phyloP scores from a whole-genome alignment of 1,140 invertebrate genomes.

The Pseudomyrmex pallidus region DNA sequence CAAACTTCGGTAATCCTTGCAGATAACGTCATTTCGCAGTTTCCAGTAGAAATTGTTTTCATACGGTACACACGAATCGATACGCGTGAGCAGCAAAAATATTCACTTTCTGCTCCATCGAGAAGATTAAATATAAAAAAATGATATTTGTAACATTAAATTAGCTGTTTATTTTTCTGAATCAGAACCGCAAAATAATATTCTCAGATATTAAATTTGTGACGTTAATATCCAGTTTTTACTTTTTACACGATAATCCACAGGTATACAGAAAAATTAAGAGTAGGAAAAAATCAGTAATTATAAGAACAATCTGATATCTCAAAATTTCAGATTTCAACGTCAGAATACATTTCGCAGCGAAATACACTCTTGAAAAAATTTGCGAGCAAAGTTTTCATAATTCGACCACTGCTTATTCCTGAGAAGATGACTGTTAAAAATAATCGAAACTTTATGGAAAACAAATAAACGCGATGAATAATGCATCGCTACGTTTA shows the following conservation, averaged over 20 bases:
- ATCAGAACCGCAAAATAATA: too few species aligned
- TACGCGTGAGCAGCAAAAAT: conserved; percentile 6
- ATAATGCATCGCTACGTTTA: conserved; percentile 57
- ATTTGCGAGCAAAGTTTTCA: conserved; percentile 50
- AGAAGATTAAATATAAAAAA: too few species aligned
- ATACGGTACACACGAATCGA: background rate
- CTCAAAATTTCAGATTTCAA: conserved; percentile 11
- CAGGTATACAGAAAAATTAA: background rate
- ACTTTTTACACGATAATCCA: background rate
- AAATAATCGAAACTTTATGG: conserved; percentile 55
- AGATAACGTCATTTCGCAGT: conserved; percentile 9
- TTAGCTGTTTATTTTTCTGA: too few species aligned
- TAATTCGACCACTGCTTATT: conserved; percentile 45
- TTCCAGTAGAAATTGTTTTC: conserved; percentile 28
- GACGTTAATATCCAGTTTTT: background rate
- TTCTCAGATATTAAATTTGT: too few species aligned
- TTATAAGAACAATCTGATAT: background rate
- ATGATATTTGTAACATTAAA: too few species aligned
- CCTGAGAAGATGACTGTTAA: conserved; percentile 51
- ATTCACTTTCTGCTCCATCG: background rate
- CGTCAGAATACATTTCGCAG: conserved; percentile 38
- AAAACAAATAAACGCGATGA: conserved; percentile 49
- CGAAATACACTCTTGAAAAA: background rate
- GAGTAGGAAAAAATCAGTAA: conserved; percentile 6
- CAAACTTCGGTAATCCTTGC: conserved; percentile 40